phyloP scores from a whole-genome alignment of 2,113 vertebrate genomes.

The Gadus chalcogrammus region DNA sequence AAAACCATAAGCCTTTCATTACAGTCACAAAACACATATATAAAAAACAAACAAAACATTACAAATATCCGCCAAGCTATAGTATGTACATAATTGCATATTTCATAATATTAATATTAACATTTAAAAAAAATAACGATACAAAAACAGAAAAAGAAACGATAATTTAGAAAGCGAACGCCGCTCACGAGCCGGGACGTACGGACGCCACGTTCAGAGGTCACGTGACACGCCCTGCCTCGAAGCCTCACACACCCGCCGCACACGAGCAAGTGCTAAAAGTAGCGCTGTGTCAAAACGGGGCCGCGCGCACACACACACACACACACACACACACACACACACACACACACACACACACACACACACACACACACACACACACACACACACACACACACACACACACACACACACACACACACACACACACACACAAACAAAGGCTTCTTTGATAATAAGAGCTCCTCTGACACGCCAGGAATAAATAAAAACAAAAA shows the following conservation, averaged over 20 bases:
- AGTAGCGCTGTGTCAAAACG: slow-evolving; percentile 9
- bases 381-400: background rate
- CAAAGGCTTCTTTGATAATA: too few relatives aligned
- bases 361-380: slow-evolving; percentile 17
- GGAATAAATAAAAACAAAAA: too few relatives aligned
- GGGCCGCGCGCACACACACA: slow-evolving; percentile 16
- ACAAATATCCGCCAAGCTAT: slow-evolving; percentile 44
- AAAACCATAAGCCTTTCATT: slow-evolving; percentile 44
- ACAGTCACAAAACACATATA: slow-evolving; percentile 54
- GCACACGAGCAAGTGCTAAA: slow-evolving; percentile 37
- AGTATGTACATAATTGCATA: slow-evolving; percentile 70
- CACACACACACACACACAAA: background rate
- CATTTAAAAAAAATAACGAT: slow-evolving; percentile 31
- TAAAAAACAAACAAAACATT: slow-evolving; percentile 42
- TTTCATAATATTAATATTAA: slow-evolving; percentile 66
- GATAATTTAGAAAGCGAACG: slow-evolving; percentile 54
- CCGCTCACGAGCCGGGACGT: background rate
- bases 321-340: slow-evolving; percentile 7
- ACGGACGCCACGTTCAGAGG: background rate
- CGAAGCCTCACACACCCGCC: too few relatives aligned
- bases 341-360: background rate
- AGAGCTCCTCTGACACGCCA: too few relatives aligned
- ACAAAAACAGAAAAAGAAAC: slow-evolving; percentile 28
- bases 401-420: slow-evolving; percentile 5
- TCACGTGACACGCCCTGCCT: too few relatives aligned